Evolutionary conservation across 2,113 vertebrate genomes (phyloP).

Genomic region (Platysteira castanea): DNA sequence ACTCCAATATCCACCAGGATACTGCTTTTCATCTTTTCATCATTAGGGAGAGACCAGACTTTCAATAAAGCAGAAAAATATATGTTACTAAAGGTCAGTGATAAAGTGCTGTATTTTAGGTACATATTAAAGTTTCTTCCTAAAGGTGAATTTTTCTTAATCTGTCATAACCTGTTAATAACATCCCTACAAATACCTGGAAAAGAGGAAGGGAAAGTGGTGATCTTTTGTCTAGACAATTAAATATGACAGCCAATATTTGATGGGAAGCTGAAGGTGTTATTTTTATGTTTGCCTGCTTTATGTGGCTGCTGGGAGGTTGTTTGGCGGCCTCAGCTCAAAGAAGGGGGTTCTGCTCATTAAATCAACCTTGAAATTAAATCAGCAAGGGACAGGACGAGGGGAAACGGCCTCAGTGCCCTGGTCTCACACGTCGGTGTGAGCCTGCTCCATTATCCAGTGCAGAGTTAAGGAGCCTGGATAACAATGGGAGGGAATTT

Average conservation of each 20-base stretch:
- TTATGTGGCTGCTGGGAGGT: background rate
- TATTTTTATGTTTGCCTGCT: background rate
- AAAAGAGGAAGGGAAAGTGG: background rate
- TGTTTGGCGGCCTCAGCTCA: background rate
- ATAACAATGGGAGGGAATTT: background rate
- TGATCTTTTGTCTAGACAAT: background rate
- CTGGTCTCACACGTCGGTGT: fast-evolving
- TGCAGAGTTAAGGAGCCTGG: fast-evolving
- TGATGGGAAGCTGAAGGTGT: background rate
- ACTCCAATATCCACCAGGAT: background rate
- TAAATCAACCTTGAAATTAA: background rate
- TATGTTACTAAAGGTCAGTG: background rate
- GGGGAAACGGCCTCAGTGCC: fast-evolving
- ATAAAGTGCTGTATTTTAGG: background rate
- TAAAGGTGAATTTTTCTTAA: background rate
- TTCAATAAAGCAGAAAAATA: background rate
- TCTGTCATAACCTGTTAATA: background rate
- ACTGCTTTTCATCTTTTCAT: background rate
- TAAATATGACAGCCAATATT: background rate
- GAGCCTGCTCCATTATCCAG: too few relatives aligned
- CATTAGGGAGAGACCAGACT: background rate
- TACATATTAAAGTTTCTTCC: background rate
- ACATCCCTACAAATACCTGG: background rate
- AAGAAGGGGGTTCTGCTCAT: background rate
- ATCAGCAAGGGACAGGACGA: background rate